A percentile compares a stretch with the other conserved stretches of the same genome.
These are phyloP conservation scores for Hemiscyllium ocellatum DNA, from an alignment of 2,113 vertebrate species.

Conservation along the genomic window DNA sequence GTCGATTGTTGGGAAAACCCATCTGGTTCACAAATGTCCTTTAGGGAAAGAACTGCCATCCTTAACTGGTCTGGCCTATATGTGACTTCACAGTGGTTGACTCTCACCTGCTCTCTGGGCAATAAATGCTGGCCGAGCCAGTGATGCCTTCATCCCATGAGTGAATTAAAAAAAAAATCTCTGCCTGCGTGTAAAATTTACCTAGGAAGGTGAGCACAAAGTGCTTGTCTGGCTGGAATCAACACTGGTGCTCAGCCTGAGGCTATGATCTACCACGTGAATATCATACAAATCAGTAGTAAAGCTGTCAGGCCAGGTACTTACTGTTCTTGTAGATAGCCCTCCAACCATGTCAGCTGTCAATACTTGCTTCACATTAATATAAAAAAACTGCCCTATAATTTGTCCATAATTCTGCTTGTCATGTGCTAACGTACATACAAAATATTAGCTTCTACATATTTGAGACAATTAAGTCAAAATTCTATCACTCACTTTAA, in stretches of 20 bases:
- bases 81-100: too few relatives aligned
- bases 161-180: neutral
- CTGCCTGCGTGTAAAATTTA: neutral
- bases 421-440: neutral
- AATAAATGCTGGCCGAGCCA: too few relatives aligned
- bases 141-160: too few relatives aligned
- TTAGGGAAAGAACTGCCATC: too few relatives aligned
- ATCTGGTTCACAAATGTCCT: too few relatives aligned
- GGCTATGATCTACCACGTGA: neutral
- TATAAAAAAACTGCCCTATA: neutral
- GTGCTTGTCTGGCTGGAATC: neutral
- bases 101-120: too few relatives aligned
- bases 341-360: slow-evolving; percentile 15
- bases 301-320: neutral
- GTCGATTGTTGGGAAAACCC: too few relatives aligned
- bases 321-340: neutral
- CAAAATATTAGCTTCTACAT: too few relatives aligned
- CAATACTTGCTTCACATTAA: neutral
- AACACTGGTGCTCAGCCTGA: neutral
- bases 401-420: neutral
- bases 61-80: too few relatives aligned
- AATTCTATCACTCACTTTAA: neutral
- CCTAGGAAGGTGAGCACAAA: neutral
- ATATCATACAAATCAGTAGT: neutral
- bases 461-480: neutral